Conservation (phyloP, 2,113 vertebrate species). For the Platichthys flesus region DNA sequence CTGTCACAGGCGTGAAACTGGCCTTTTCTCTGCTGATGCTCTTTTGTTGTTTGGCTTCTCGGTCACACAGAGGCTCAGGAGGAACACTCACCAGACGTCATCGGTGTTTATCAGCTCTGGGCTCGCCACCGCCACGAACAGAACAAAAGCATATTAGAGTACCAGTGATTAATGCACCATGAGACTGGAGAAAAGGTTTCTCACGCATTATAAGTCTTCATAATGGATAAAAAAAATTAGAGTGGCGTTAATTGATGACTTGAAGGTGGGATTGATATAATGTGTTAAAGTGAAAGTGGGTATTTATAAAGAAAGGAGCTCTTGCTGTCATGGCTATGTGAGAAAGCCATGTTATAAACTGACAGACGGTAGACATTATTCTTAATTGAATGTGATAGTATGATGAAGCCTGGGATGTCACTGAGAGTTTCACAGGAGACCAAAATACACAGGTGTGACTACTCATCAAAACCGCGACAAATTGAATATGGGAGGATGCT, state of each 20-base stretch:
- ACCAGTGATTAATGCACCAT: constrained; percentile 68
- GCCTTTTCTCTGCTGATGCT: constrained; percentile 64
- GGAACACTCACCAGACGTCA: constrained; percentile 58
- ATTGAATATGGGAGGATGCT: constrained; percentile 41
- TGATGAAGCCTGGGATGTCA: constrained; percentile 18
- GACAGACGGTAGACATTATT: constrained; percentile 23
- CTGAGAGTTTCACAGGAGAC: constrained; percentile 12
- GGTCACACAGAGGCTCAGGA: constrained; percentile 35
- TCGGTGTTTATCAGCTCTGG: constrained; percentile 71
- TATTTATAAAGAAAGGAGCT: constrained; percentile 15
- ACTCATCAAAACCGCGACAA: constrained; percentile 41
- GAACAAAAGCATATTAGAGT: constrained; percentile 67
- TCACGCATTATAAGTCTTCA: constrained; percentile 62
- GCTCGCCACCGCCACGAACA: constrained; percentile 66
- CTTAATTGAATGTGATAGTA: constrained; percentile 31
- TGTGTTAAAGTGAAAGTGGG: not conserved
- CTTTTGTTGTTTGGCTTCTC: constrained; percentile 47
- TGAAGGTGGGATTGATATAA: constrained; percentile 31
- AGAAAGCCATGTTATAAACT: constrained; percentile 29
- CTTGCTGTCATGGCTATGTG: constrained; percentile 25
- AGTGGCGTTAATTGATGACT: constrained; percentile 17
- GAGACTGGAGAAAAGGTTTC: constrained; percentile 53
- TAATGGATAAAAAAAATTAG: constrained; percentile 67
- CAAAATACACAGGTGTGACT: constrained; percentile 11
- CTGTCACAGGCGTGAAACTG: constrained; percentile 26